A percentile compares a stretch with the other conserved stretches of the same genome.
phyloP scores from a whole-genome alignment of 2,888 invertebrate species.

The Dione juno region DNA sequence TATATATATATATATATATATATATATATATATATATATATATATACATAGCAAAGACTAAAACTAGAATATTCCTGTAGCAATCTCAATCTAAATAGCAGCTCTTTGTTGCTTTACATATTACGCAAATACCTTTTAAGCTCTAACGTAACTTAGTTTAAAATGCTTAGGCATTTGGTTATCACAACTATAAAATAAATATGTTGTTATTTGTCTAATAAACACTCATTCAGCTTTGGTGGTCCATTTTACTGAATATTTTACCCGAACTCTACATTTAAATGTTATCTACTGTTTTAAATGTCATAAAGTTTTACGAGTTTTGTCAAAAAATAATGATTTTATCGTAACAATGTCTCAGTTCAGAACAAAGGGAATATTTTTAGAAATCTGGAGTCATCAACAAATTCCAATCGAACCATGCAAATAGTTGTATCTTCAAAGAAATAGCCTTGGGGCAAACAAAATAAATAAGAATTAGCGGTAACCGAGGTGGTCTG shows the following conservation, averaged over 20 bases:
- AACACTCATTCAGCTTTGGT: conserved; percentile 1
- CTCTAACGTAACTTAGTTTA: conserved; percentile 2
- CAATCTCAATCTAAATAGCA: conserved; percentile 13
- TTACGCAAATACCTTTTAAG: conserved; percentile 24
- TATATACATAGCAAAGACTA: background rate
- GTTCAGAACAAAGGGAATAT: conserved; percentile 29
- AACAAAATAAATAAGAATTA: conserved; percentile 39
- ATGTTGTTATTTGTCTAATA: background rate
- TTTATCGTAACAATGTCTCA: conserved; percentile 23
- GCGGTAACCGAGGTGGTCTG: conserved; percentile 40
- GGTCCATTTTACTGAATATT: conserved; percentile 21
- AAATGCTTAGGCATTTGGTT: conserved; percentile 6
- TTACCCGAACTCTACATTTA: background rate
- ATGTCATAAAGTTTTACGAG: conserved; percentile 28
- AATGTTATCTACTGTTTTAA: conserved; percentile 20
- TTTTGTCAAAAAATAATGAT: conserved; percentile 21
- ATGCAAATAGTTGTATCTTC: conserved; percentile 41
- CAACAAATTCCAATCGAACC: conserved; percentile 30
- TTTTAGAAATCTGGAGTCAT: conserved; percentile 24
- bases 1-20: too few relatives aligned
- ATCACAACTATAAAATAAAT: conserved; percentile 16
- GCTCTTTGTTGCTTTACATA: background rate
- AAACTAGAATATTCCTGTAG: background rate
- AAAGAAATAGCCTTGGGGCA: conserved; percentile 28
- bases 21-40: too few relatives aligned